Base-by-base conservation (phyloP, 1,140 invertebrate genomes). In the Philopotamus ludificatus region DNA sequence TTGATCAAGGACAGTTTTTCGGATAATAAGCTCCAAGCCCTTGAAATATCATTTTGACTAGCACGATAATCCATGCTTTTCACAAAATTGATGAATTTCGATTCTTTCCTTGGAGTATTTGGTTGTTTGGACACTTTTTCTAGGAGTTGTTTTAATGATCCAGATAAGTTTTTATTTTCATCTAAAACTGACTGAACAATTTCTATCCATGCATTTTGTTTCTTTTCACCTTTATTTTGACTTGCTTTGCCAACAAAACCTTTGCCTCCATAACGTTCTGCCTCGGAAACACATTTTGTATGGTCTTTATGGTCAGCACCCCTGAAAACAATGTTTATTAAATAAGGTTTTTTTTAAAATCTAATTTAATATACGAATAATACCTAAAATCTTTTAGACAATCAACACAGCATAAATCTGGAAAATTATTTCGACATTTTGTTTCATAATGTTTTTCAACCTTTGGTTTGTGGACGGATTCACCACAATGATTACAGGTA, bases 91-190 rank as follows among this genome's bases (percentile, higher is more conserved):
- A 91, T 79, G 79, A 97, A 98, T 75, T 95, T 96, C 0, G 81
- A 78, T 74, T 93, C 90, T 74, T 97, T 97, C 39, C 94, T 83
- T n/a, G 95, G 95, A 71, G 97, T 90, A 75, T 97, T 98, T 47
- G 89, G 86, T 73, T 89, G 86, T 50, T 85, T 86, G 25, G 86
- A 85, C 28, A 97, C 83, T 12, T 79, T 83, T 66, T 90, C 80
- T 25, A 97, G 81, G 23, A 94, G 79, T 57, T 78, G 82, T 71
- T 80, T 80, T 47, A 91, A 77, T 67, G 81, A 73, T 22, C 76
- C 73, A 28, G 85, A 77, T 23, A 87, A 74, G 76, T 79, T 77
- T 59, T 74, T 79, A 64, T 86, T 79, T 72, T 84, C 83, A 45
- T 86, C 81, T 42, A 95, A 77, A 1, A 93, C 87, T 45, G 84